Conservation (phyloP, 1,140 invertebrate species). For the Drosophila littoralis region DNA sequence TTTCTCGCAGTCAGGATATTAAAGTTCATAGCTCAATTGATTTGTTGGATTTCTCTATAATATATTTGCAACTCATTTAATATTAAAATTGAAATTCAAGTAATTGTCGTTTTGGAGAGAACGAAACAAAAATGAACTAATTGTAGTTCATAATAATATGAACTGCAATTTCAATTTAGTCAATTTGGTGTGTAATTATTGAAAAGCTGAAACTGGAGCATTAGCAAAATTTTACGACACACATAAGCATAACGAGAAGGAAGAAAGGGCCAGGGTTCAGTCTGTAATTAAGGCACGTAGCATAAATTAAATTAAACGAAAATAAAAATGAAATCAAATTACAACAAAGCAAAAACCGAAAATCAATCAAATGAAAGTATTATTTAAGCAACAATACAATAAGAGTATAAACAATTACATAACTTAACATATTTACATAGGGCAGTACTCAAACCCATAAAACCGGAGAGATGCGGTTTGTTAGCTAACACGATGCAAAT, state of each 20-base stretch:
- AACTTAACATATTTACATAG: slow-evolving; percentile 26
- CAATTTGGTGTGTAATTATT: slow-evolving; percentile 76
- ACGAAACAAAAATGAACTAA: slow-evolving; percentile 39
- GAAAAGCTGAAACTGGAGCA: slow-evolving; percentile 54
- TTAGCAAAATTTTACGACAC: slow-evolving; percentile 69
- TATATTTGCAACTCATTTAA: no score
- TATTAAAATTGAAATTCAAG: neutral
- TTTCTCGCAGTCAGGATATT: neutral
- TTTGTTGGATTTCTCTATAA: slow-evolving; percentile 7
- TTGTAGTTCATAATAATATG: slow-evolving; percentile 64
- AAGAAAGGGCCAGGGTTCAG: slow-evolving; percentile 29
- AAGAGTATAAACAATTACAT: slow-evolving; percentile 48
- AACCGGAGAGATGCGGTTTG: slow-evolving; percentile 1
- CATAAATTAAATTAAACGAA: slow-evolving; percentile 53
- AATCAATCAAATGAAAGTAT: slow-evolving; percentile 84
- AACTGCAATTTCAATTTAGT: slow-evolving; percentile 78
- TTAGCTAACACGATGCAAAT: slow-evolving; percentile 1
- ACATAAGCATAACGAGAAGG: slow-evolving; percentile 20
- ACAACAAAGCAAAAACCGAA: slow-evolving; percentile 73
- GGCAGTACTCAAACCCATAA: slow-evolving; percentile 33
- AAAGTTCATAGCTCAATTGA: slow-evolving; percentile 33
- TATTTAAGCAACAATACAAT: slow-evolving; percentile 77
- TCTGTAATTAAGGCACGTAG: slow-evolving; percentile 50
- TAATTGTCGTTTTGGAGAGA: slow-evolving; percentile 33
- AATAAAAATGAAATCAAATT: slow-evolving; percentile 56